These are phyloP conservation scores for Eretmochelys imbricata DNA, from an alignment of 2,113 vertebrate genomes.

Conservation along the genomic window DNA sequence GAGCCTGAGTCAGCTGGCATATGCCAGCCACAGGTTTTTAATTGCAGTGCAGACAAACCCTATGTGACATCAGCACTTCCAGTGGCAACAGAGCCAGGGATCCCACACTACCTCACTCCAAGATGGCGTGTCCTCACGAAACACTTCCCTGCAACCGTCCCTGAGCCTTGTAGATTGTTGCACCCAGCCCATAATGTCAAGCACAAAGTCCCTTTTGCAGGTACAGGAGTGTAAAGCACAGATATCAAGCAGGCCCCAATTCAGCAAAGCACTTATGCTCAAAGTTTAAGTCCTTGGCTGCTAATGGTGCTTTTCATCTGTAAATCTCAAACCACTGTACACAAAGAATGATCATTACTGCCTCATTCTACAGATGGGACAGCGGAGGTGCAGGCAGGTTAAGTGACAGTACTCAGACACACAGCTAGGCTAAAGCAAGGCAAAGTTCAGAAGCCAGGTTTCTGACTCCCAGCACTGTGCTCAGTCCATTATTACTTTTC, in stretches of 20 bases:
- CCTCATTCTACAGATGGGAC: background rate
- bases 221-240: rapidly evolving
- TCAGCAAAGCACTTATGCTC: background rate
- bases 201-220: background rate
- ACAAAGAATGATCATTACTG: background rate
- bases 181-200: background rate
- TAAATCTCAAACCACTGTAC: background rate
- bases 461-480: background rate
- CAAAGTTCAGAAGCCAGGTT: background rate
- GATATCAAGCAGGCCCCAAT: rapidly evolving
- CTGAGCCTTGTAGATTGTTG: background rate
- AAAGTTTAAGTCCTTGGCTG: background rate
- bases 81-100: background rate
- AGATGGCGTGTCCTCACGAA: background rate
- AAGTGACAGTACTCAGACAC: background rate
- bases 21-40: background rate
- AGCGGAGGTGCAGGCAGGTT: background rate
- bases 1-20: background rate
- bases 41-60: background rate
- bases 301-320: background rate
- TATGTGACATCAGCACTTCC: background rate
- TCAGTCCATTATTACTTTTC: background rate
- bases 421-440: background rate
- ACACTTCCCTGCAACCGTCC: background rate
- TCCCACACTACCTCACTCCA: background rate